phyloP scores from a whole-genome alignment of 2,113 vertebrate genomes.

The Hemiscyllium ocellatum region DNA sequence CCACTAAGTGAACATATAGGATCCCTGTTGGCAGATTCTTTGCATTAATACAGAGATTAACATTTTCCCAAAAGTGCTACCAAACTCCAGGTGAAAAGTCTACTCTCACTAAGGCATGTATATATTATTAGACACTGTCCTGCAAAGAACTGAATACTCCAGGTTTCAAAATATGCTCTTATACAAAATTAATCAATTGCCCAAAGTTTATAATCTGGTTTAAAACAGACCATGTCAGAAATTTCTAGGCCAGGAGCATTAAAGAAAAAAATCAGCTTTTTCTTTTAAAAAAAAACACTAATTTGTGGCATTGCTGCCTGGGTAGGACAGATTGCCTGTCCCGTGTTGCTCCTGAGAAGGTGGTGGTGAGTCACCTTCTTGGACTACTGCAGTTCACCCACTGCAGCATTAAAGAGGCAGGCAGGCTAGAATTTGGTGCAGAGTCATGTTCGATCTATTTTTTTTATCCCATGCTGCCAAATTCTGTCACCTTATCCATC shows the following conservation, averaged over 20 bases:
- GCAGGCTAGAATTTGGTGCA: not conserved
- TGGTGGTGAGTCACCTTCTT: no score
- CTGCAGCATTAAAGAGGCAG: not conserved
- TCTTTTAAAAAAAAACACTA: no score
- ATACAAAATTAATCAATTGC: not conserved
- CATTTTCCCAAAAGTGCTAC: not conserved
- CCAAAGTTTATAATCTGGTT: not conserved
- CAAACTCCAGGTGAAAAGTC: not conserved
- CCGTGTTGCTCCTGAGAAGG: no score
- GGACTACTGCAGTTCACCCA: no score
- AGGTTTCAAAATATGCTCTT: not conserved
- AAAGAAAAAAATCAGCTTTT: not conserved
- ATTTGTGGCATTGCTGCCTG: no score
- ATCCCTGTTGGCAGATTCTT: not conserved
- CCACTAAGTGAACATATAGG: not conserved
- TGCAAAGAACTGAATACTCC: not conserved
- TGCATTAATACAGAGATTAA: conserved; percentile 2
- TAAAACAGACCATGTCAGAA: not conserved
- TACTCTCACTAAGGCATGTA: not conserved
- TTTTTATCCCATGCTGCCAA: not conserved
- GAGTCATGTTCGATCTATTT: not conserved
- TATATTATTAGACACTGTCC: not conserved
- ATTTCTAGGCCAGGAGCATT: not conserved
- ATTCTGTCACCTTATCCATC: not conserved
- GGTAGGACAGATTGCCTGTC: no score